Percentiles rank a stretch among this genome's conserved stretches.
Evolutionary conservation across 2,113 vertebrate genomes (phyloP).

Genomic region (Rostratula benghalensis): DNA sequence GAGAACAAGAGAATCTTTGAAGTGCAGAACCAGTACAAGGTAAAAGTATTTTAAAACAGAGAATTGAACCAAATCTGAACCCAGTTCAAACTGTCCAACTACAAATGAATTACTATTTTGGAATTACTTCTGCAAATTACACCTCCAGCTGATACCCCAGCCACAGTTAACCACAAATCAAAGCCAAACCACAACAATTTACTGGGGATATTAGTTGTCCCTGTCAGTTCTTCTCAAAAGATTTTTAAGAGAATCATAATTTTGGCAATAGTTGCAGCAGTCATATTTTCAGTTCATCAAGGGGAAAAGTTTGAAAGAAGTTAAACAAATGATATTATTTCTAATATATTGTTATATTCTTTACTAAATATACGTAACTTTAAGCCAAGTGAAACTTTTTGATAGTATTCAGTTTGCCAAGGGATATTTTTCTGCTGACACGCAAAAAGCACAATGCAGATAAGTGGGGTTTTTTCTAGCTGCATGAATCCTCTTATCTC

Average conservation of each 20-base stretch:
- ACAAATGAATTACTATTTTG: conserved; percentile 16
- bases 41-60: not conserved
- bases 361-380: not conserved
- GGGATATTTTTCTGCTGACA: not conserved
- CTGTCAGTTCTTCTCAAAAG: not conserved
- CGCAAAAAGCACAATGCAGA: not conserved
- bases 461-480: not conserved
- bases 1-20: not conserved
- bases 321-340: not conserved
- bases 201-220: not conserved
- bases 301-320: not conserved
- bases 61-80: not conserved
- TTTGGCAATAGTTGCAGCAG: not conserved
- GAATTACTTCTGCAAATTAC: conserved; percentile 11
- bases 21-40: not conserved
- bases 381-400: not conserved
- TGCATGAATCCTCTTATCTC: not conserved
- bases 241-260: not conserved
- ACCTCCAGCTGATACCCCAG: not conserved
- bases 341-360: not conserved
- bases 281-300: not conserved
- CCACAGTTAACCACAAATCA: conserved; percentile 14
- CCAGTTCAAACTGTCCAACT: not conserved
- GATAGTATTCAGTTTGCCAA: not conserved
- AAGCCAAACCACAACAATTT: conserved; percentile 33